These are phyloP conservation scores for Beris morrisii DNA, from an alignment of 2,888 invertebrate species.

Conservation along the genomic window DNA sequence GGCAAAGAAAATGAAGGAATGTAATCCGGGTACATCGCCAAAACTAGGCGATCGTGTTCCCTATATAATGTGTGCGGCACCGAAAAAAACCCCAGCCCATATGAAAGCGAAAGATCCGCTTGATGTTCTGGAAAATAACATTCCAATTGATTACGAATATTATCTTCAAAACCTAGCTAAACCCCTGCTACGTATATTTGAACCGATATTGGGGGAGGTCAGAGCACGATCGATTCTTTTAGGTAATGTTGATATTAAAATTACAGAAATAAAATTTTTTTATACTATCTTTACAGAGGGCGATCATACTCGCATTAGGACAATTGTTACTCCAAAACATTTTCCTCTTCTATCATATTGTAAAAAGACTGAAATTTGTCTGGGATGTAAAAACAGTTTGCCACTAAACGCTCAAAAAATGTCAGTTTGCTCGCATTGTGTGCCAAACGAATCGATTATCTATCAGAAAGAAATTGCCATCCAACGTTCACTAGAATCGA, in stretches of 20 bases:
- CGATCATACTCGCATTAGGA: conserved; percentile 93
- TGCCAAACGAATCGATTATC: conserved; percentile 76
- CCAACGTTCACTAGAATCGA: conserved; percentile 79
- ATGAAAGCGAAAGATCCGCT: conserved; percentile 98
- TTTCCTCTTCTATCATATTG: conserved; percentile 94
- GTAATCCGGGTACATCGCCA: conserved; percentile 97
- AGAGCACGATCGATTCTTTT: conserved; percentile 89
- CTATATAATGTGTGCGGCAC: conserved; percentile 88
- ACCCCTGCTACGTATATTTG: conserved; percentile 93
- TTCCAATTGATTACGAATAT: conserved; percentile 96
- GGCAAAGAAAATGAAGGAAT: conserved; percentile 93
- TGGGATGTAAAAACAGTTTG: conserved; percentile 89
- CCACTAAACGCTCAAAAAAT: conserved; percentile 67
- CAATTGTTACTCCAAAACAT: conserved; percentile 91
- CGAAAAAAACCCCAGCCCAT: conserved; percentile 94
- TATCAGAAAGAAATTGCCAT: conserved; percentile 81
- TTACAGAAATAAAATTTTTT: conserved; percentile 46
- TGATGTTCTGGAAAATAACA: conserved; percentile 94
- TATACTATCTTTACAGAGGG: conserved; percentile 59
- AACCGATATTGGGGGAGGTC: conserved; percentile 87
- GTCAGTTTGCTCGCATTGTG: conserved; percentile 79
- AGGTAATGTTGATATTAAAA: conserved; percentile 54
- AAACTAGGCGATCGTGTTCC: conserved; percentile 98
- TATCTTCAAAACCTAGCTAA: conserved; percentile 97
- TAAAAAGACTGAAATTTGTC: conserved; percentile 87